phyloP scores from a whole-genome alignment of 1,140 invertebrate species.

The Ostrea denselamellosa region DNA sequence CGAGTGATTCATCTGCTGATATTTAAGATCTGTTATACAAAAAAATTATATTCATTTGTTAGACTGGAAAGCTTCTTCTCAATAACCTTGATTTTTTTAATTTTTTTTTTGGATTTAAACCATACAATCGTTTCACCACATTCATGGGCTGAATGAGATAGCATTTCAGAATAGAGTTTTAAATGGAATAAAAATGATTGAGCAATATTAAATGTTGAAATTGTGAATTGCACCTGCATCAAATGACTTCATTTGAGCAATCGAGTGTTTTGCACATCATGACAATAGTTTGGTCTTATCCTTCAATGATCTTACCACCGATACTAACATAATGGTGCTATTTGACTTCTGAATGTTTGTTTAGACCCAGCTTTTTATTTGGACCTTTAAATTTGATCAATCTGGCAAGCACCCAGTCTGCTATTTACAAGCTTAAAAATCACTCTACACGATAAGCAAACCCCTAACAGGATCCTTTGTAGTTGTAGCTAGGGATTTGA shows the following conservation, averaged over 20 bases:
- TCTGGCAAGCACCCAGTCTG: not conserved
- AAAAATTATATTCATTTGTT: constrained; percentile 16
- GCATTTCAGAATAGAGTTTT: not conserved
- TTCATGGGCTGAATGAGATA: not conserved
- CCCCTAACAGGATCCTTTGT: not conserved
- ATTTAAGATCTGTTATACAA: not conserved
- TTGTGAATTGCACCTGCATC: constrained; percentile 37
- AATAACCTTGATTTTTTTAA: constrained; percentile 17
- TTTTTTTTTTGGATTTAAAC: constrained; percentile 3
- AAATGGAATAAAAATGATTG: constrained; percentile 34
- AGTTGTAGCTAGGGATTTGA: constrained; percentile 16
- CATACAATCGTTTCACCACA: not conserved
- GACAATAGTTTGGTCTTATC: constrained; percentile 21
- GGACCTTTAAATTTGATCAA: constrained; percentile 39
- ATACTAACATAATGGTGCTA: constrained; percentile 21
- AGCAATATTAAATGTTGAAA: constrained; percentile 40
- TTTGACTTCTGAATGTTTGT: constrained; percentile 39
- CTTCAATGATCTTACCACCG: not conserved
- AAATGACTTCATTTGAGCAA: constrained; percentile 39
- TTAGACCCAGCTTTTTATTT: constrained; percentile 36
- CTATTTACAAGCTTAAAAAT: constrained; percentile 37
- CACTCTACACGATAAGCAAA: constrained; percentile 10
- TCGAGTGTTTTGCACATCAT: constrained; percentile 24
- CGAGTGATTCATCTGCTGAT: not conserved
- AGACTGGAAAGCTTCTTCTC: not conserved